Evolutionary conservation across 2,888 invertebrate genomes (phyloP), one percentile per base, ranked within the genome.

Genomic region (Masnerella sp.): DNA sequence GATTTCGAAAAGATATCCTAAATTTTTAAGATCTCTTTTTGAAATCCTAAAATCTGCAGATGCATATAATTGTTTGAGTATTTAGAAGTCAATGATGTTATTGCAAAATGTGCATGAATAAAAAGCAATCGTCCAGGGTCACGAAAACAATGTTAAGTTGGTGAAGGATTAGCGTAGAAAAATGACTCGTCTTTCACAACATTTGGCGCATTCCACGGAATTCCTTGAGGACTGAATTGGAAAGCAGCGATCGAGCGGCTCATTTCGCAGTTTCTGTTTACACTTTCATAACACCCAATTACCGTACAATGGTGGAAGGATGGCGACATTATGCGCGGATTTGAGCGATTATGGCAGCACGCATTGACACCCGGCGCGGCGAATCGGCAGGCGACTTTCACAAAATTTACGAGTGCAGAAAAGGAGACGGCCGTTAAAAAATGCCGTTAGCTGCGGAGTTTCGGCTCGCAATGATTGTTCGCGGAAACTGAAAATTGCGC

Each of bases 251-350:
- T 20, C 38, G 14, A 36, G 43, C 12, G 11, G 22, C 47, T 34
- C 8, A 49, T 59, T 69, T 69, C 62, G 34, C 17, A 28, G 40
- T 25, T 17, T 45, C 54, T 43, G 54, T 62, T 62, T 56, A 42
- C 62, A 70, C 62, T 70, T 70, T 70, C 70, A 56, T 70, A 70
- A 70, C 52, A 32, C 34, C 47, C 70, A 61, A 62, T 62, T 70
- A 56, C 36, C 47, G 65, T 38, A 47, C 45, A 43, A 65, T 54
- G 45, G 36, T 8, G 25, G 45, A 52, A 68, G 59, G 61, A 68
- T 68, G 52, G 43, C 68, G 51, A 42, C 68, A 52, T 54, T 61
- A 47, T 47, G 25, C 11, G 40, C 12, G 49, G 64, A 58, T 70
- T 51, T 70, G 58, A 64, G 20, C 32, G 36, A 62, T 56, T 58